phyloP scores from a whole-genome alignment of 2,888 invertebrate species.

The Calliopum simillimum region DNA sequence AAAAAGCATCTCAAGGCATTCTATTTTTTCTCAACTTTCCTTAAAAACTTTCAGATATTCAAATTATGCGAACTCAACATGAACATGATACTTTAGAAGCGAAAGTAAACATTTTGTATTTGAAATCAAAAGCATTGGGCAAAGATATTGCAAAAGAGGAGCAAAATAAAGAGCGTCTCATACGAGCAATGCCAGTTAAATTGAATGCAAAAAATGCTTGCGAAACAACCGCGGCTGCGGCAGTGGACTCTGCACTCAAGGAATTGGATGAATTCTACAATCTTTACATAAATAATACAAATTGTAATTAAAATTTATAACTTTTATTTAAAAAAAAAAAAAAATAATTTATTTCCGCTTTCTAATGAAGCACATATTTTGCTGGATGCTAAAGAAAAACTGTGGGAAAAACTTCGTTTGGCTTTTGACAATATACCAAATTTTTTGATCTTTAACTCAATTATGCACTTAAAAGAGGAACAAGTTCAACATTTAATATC shows the following conservation, averaged over 20 bases:
- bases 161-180: slow-evolving; percentile 51
- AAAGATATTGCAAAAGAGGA: slow-evolving; percentile 53
- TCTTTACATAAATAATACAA: slow-evolving; percentile 49
- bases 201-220: slow-evolving; percentile 56
- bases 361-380: slow-evolving; percentile 46
- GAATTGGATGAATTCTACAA: slow-evolving; percentile 60
- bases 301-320: slow-evolving; percentile 43
- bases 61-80: slow-evolving; percentile 55
- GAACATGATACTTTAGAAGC: slow-evolving; percentile 51
- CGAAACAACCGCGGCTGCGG: slow-evolving; percentile 54
- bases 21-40: too few species aligned
- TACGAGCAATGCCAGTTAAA: slow-evolving; percentile 59
- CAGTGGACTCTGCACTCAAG: slow-evolving; percentile 55
- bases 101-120: slow-evolving; percentile 54
- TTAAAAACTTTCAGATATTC: slow-evolving; percentile 61
- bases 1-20: too few species aligned
- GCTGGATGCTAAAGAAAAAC: slow-evolving; percentile 53
- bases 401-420: slow-evolving; percentile 60
- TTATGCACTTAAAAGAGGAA: slow-evolving; percentile 60
- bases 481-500: slow-evolving; percentile 60
- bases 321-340: neutral
- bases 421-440: slow-evolving; percentile 61
- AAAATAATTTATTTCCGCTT: slow-evolving; percentile 4
- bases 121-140: slow-evolving; percentile 54
- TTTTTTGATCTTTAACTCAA: slow-evolving; percentile 58